A percentile compares a stretch with the other conserved stretches of the same genome.
Conservation (phyloP, 30 jellyfish, hydroid and myxozoan species). For the Cassiopea xamachana region DNA sequence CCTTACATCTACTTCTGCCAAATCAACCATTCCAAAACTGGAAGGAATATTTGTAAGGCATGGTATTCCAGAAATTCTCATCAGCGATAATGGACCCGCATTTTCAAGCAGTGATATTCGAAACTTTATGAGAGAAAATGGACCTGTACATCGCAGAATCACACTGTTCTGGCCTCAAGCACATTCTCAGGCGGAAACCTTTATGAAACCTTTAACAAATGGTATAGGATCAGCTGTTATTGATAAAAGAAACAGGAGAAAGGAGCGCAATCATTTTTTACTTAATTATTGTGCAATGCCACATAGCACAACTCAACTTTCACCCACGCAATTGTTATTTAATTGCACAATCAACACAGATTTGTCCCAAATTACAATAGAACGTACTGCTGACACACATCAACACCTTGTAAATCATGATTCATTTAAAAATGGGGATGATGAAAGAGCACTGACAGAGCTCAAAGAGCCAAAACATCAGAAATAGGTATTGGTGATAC, state of each 20-base stretch:
- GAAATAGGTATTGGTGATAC: neutral
- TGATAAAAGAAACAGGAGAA: neutral
- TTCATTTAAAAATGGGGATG: neutral
- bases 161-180: conserved; percentile 30
- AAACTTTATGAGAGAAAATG: neutral
- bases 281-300: neutral
- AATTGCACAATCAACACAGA: neutral
- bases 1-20: conserved; percentile 2
- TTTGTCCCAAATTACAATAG: neutral
- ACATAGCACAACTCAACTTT: neutral
- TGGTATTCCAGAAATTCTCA: neutral
- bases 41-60: conserved; percentile 12
- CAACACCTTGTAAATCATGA: neutral
- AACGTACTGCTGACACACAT: neutral
- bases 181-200: conserved; percentile 30
- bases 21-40: neutral
- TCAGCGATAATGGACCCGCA: neutral
- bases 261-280: neutral
- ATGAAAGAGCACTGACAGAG: neutral
- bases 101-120: neutral
- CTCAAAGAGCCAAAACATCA: neutral
- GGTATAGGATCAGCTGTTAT: conserved; percentile 7
- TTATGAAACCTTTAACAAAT: conserved; percentile 27
- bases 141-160: neutral
- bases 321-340: neutral